A percentile compares a stretch with the other conserved stretches of the same genome.
Conservation (phyloP, 2,888 invertebrate species). For the Gari tellinella region DNA sequence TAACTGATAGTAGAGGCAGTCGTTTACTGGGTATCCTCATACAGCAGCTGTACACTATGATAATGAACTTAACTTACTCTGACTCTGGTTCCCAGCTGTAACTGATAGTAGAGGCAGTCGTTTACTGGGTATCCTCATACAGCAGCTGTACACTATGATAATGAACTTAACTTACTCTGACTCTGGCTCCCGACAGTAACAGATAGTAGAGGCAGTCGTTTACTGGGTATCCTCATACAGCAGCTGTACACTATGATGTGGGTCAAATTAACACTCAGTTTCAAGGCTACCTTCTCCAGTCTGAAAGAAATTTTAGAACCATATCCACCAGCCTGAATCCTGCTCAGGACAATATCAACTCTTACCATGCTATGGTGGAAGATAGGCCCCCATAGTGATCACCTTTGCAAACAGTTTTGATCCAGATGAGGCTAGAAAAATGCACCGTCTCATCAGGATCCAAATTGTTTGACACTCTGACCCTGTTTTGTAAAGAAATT, state of each 20-base stretch:
- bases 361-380: no score
- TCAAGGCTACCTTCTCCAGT: constrained; percentile 79
- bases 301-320: constrained; percentile 65
- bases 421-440: no score
- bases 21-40: constrained; percentile 79
- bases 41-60: constrained; percentile 83
- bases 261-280: constrained; percentile 80
- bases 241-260: constrained; percentile 83
- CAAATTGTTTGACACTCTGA: no score
- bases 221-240: constrained; percentile 79
- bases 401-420: no score
- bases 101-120: constrained; percentile 56
- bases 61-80: constrained; percentile 76
- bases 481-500: no score
- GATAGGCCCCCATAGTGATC: no score
- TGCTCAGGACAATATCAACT: no score
- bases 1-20: constrained; percentile 43
- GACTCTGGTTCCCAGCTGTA: constrained; percentile 20
- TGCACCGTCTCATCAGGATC: no score
- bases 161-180: no score
- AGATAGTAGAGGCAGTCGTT: constrained; percentile 61
- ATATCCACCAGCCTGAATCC: no score
- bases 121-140: constrained; percentile 79
- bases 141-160: constrained; percentile 83
- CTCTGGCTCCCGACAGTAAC: constrained; percentile 18